A percentile compares a stretch with the other conserved stretches of the same genome.
Evolutionary conservation across 2,113 vertebrate species (phyloP).

Genomic region (Crotalus helleri): DNA sequence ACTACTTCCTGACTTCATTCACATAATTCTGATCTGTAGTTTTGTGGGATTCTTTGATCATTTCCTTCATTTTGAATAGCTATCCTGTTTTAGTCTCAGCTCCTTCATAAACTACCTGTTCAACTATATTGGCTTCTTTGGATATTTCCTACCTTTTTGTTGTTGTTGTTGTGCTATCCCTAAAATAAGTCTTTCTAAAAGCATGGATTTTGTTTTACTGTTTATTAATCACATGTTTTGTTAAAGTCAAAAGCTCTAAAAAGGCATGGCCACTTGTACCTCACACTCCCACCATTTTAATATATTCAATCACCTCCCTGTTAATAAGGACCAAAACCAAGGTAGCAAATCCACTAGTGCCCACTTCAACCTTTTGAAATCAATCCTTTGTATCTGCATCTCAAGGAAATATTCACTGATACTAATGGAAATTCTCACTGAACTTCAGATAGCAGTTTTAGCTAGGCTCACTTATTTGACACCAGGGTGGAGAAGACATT

Average conservation of each 20-base stretch:
- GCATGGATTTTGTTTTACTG: neutral
- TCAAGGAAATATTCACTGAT: neutral
- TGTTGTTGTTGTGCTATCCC: neutral
- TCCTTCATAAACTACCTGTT: neutral
- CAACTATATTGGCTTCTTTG: neutral
- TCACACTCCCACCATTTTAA: neutral
- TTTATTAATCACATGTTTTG: neutral
- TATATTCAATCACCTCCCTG: neutral
- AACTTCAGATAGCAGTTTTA: neutral
- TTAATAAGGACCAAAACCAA: neutral
- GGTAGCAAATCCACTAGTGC: neutral
- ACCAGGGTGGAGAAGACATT: too few species aligned
- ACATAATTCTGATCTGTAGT: neutral
- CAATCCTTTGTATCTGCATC: neutral
- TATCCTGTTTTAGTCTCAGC: neutral
- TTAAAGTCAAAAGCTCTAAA: neutral
- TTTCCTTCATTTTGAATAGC: neutral
- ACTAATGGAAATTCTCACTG: neutral
- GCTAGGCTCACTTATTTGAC: too few species aligned
- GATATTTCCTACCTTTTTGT: neutral
- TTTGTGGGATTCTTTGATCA: neutral
- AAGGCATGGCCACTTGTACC: neutral
- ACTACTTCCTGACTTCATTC: neutral
- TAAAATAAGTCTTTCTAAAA: neutral
- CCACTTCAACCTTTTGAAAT: neutral